Percentiles rank a stretch among this genome's conserved stretches.
Evolutionary conservation across 2,888 invertebrate genomes (phyloP).

Genomic region (Pachycephus smyrnensis): DNA sequence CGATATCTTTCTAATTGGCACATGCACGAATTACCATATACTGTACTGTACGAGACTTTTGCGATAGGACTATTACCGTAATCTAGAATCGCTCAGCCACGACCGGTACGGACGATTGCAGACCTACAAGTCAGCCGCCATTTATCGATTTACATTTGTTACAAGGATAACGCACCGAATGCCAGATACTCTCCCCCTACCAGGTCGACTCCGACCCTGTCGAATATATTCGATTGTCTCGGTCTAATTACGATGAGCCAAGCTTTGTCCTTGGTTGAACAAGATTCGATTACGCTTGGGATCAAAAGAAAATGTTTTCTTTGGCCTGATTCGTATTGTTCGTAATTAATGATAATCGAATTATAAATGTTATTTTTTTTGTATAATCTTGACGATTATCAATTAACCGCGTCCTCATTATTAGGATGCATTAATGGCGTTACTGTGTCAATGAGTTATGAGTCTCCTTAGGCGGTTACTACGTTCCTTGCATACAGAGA

Average conservation of each 20-base stretch:
- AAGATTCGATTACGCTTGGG: background rate
- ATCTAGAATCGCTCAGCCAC: background rate
- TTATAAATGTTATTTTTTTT: no score
- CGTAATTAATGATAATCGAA: no score
- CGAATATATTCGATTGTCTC: background rate
- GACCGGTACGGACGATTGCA: background rate
- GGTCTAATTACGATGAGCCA: background rate
- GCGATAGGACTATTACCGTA: background rate
- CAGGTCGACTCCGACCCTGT: background rate
- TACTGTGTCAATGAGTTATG: conserved; percentile 28
- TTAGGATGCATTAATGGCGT: conserved; percentile 34
- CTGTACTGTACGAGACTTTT: background rate
- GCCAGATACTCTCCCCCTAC: background rate
- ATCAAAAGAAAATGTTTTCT: background rate
- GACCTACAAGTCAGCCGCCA: background rate
- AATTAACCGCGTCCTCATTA: conserved; percentile 34
- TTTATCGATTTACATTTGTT: background rate
- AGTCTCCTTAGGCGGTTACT: conserved; percentile 33
- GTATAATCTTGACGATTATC: conserved; percentile 34
- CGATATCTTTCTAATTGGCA: background rate
- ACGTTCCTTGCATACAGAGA: conserved; percentile 7
- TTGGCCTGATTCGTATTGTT: no score
- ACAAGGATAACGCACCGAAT: background rate
- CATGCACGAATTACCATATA: background rate
- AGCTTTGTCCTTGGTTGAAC: background rate